Evolutionary conservation across 1,140 invertebrate species (phyloP).

Genomic region (Pseudomyrmex cubaensis): DNA sequence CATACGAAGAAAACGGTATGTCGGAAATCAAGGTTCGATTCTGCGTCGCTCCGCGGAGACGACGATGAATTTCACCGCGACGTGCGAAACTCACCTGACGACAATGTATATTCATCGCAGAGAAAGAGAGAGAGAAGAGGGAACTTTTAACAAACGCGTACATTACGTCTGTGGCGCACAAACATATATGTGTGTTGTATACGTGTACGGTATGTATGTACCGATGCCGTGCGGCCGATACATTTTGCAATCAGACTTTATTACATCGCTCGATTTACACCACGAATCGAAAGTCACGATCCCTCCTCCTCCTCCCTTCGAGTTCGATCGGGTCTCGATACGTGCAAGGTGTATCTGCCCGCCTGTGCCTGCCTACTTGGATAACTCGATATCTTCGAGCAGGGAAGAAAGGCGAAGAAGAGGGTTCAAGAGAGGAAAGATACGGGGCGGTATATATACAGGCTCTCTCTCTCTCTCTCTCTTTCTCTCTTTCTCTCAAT

Average conservation of each 20-base stretch:
- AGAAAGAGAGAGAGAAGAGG: neutral
- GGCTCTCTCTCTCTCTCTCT: no score
- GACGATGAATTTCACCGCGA: constrained; percentile 46
- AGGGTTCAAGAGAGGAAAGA: neutral
- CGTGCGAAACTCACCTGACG: constrained; percentile 44
- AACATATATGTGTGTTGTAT: neutral
- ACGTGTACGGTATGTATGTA: neutral
- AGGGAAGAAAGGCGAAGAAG: neutral
- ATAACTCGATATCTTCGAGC: constrained; percentile 67
- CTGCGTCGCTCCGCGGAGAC: constrained; percentile 4
- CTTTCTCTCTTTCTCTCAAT: neutral
- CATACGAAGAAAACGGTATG: constrained; percentile 29
- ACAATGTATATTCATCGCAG: neutral
- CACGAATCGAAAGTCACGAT: constrained; percentile 72
- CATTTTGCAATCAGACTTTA: constrained; percentile 67
- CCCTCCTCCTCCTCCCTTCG: constrained; percentile 14
- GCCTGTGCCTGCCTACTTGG: constrained; percentile 57
- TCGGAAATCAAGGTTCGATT: constrained; percentile 48
- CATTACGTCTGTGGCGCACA: constrained; percentile 14
- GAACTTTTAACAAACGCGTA: constrained; percentile 57
- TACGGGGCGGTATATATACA: neutral
- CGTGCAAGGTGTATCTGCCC: constrained; percentile 63
- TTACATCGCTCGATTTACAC: constrained; percentile 71
- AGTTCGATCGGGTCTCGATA: constrained; percentile 51
- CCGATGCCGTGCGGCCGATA: constrained; percentile 47